A percentile compares a stretch with the other conserved stretches of the same genome.
phyloP scores from a whole-genome alignment of 1,140 invertebrate genomes.

The Tetragonula clypearis region DNA sequence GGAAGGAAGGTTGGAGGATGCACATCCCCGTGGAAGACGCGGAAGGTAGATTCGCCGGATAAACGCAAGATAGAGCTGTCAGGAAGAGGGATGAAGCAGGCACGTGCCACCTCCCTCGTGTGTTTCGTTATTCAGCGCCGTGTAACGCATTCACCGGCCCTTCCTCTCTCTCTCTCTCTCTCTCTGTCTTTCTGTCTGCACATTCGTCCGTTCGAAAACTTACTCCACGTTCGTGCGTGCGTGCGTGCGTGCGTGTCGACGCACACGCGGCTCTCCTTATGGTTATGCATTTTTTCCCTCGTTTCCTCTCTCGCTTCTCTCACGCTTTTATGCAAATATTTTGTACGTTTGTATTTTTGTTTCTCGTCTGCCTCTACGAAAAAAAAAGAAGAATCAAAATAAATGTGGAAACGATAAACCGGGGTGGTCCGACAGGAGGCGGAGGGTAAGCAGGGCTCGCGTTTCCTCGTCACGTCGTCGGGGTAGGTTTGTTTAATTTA shows the following conservation, averaged over 20 bases:
- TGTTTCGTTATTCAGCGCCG: slow-evolving; percentile 68
- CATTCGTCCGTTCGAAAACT: background rate
- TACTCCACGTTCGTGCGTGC: background rate
- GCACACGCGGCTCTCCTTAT: background rate
- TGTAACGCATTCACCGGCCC: slow-evolving; percentile 50
- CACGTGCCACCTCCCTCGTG: slow-evolving; percentile 61
- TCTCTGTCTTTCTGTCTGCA: background rate
- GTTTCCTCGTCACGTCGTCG: background rate
- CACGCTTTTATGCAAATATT: background rate
- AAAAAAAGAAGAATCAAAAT: background rate
- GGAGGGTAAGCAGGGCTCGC: background rate
- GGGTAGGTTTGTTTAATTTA: slow-evolving; percentile 16
- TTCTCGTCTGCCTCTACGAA: too few relatives aligned
- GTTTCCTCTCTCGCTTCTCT: background rate
- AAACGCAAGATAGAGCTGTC: slow-evolving; percentile 78
- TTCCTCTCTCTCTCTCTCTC: slow-evolving; percentile 21
- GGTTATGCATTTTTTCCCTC: background rate
- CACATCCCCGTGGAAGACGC: slow-evolving; percentile 45
- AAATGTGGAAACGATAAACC: background rate
- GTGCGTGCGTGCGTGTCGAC: background rate
- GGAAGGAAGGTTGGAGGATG: slow-evolving; percentile 49
- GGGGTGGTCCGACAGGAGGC: background rate
- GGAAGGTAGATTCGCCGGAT: slow-evolving; percentile 71
- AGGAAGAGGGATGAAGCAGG: slow-evolving; percentile 74
- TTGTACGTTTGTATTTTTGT: background rate